Conservation (phyloP, 2,797 vertebrate species). For the Heliangelus exortis region DNA sequence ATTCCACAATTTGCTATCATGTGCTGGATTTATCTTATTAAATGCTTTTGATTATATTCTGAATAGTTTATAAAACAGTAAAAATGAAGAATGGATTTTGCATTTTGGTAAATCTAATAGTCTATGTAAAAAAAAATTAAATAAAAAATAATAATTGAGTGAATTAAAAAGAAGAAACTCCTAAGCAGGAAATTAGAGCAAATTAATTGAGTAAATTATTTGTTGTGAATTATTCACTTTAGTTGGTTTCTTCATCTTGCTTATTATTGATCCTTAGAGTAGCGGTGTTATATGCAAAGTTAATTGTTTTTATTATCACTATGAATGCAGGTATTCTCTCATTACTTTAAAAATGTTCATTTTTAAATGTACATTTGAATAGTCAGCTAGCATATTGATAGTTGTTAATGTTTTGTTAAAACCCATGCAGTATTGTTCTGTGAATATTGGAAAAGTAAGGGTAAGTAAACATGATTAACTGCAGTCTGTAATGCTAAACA, state of each 20-base stretch:
- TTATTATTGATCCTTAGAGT: background rate
- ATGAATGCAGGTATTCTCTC: background rate
- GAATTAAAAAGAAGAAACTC: background rate
- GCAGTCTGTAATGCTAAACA: constrained; percentile 60
- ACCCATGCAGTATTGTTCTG: background rate
- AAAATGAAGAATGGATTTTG: background rate
- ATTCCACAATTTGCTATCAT: background rate
- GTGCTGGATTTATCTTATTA: background rate
- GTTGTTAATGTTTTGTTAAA: constrained; percentile 6
- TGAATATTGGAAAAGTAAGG: constrained; percentile 42
- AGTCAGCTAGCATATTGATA: background rate
- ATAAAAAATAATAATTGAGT: background rate
- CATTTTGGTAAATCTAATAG: background rate
- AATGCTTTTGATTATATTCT: background rate
- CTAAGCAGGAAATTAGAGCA: background rate
- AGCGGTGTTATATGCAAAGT: background rate
- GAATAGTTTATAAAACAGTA: background rate
- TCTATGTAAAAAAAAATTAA: background rate
- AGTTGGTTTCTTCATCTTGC: background rate
- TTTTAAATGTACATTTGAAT: background rate
- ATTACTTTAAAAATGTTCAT: background rate
- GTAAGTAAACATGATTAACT: constrained; percentile 70
- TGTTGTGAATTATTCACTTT: background rate
- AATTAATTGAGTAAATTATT: background rate
- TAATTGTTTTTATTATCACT: background rate